Percentiles rank a stretch among this genome's conserved stretches.
These are phyloP conservation scores for Malurus elegans DNA, from an alignment of 2,113 vertebrate genomes.

Conservation along the genomic window DNA sequence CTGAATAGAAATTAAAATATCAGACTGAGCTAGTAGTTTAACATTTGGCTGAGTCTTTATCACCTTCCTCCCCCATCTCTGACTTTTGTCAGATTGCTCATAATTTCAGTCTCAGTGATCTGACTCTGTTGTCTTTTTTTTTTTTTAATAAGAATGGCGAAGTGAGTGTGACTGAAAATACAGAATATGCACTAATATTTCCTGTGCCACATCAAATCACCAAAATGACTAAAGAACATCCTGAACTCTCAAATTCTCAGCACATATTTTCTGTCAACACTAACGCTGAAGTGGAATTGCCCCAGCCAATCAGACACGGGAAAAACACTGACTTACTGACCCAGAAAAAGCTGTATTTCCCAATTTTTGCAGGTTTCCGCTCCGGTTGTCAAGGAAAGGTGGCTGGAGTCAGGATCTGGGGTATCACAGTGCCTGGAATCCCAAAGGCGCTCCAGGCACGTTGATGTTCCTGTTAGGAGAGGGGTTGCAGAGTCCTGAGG, in stretches of 20 bases:
- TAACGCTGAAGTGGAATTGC: conserved; percentile 34
- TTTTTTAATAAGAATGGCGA: conserved; percentile 35
- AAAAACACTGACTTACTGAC: conserved; percentile 48
- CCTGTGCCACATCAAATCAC: conserved; percentile 61
- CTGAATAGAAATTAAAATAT: conserved; percentile 33
- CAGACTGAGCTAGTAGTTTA: conserved; percentile 34
- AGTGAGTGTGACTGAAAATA: conserved; percentile 66
- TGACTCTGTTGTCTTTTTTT: conserved; percentile 38
- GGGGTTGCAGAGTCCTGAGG: not conserved
- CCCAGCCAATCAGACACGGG: conserved; percentile 28
- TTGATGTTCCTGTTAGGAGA: not conserved
- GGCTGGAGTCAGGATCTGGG: not conserved
- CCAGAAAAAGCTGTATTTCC: conserved; percentile 43
- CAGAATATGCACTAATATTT: conserved; percentile 65
- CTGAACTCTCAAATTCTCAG: conserved; percentile 1
- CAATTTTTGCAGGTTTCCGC: not conserved
- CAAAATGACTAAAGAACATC: conserved; percentile 55
- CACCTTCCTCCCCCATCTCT: conserved; percentile 61
- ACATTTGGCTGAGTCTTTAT: conserved; percentile 62
- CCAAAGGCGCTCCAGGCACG: not conserved
- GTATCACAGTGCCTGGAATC: not conserved
- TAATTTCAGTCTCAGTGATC: conserved; percentile 53
- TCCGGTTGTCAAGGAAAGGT: not conserved
- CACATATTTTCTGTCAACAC: conserved; percentile 53
- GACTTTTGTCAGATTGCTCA: conserved; percentile 63